phyloP scores from a whole-genome alignment of 2,888 invertebrate genomes.

The Yponomeuta plumbellus region DNA sequence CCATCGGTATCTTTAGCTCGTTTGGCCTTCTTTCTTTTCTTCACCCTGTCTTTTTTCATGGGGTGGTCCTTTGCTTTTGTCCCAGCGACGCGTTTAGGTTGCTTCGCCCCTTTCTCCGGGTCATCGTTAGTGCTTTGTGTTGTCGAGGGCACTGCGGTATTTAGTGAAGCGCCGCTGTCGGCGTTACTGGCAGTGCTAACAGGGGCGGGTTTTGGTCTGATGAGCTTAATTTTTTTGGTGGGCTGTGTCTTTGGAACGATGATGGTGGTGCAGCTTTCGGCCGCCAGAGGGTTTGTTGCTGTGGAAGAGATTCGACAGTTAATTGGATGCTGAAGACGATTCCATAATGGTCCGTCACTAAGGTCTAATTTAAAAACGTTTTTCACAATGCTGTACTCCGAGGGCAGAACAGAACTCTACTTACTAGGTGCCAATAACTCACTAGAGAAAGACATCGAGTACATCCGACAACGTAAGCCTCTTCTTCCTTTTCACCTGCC shows the following conservation, averaged over 20 bases:
- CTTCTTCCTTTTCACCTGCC: too few species aligned
- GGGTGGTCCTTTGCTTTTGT: neutral
- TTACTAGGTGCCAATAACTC: too few species aligned
- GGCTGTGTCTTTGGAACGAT: constrained; percentile 53
- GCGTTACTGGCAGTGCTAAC: neutral
- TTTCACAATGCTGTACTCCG: too few species aligned
- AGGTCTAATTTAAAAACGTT: too few species aligned
- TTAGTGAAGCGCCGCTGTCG: neutral
- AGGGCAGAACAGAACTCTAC: too few species aligned
- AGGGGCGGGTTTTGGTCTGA: constrained; percentile 38
- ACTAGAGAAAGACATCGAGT: too few species aligned
- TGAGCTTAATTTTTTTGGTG: constrained; percentile 59
- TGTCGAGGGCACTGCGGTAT: neutral
- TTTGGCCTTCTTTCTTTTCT: neutral
- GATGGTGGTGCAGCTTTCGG: constrained; percentile 30
- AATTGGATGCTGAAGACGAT: too few species aligned
- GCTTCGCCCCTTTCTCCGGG: neutral
- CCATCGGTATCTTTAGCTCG: constrained; percentile 4
- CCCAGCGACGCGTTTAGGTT: too few species aligned
- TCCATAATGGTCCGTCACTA: too few species aligned
- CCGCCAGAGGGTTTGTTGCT: neutral
- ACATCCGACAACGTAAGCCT: too few species aligned
- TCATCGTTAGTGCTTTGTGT: neutral
- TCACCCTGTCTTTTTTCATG: neutral
- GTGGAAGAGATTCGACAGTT: neutral